Conservation (phyloP, 1,140 invertebrate genomes). For the Drosophila kepulauana region DNA sequence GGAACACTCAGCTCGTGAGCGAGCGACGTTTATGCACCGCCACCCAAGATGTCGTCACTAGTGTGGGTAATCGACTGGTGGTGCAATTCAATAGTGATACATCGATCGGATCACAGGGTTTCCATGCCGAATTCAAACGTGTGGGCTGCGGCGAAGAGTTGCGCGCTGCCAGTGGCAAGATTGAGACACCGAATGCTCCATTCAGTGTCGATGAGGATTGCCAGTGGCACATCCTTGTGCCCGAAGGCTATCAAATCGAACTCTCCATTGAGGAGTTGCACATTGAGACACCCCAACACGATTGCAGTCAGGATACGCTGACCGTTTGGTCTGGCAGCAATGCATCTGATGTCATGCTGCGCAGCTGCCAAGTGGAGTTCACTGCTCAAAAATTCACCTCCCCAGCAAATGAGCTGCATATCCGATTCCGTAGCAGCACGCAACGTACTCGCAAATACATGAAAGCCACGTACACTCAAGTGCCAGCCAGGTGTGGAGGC, state of each 20-base stretch:
- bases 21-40: conserved; percentile 85
- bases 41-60: conserved; percentile 35
- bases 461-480: conserved; percentile 84
- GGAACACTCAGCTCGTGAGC: conserved; percentile 49
- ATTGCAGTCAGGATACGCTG: conserved; percentile 54
- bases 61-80: conserved; percentile 66
- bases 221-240: conserved; percentile 90
- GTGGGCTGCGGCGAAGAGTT: conserved; percentile 82
- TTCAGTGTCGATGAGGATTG: conserved; percentile 91
- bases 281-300: conserved; percentile 85
- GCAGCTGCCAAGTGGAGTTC: conserved; percentile 55
- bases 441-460: conserved; percentile 88
- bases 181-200: conserved; percentile 68
- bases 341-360: conserved; percentile 30
- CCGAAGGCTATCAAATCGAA: conserved; percentile 87
- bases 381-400: conserved; percentile 86
- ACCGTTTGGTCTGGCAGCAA: conserved; percentile 36
- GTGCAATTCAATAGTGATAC: conserved; percentile 87
- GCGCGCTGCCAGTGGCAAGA: conserved; percentile 26
- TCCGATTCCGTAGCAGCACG: conserved; percentile 89
- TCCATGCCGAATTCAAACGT: conserved; percentile 86
- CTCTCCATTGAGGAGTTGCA: conserved; percentile 87
- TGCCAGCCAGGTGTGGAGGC: conserved; percentile 89
- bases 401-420: conserved; percentile 89
- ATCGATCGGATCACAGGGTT: conserved; percentile 71